These are phyloP conservation scores for Lasioglossum morio DNA, from an alignment of 2,888 invertebrate species.

Conservation along the genomic window DNA sequence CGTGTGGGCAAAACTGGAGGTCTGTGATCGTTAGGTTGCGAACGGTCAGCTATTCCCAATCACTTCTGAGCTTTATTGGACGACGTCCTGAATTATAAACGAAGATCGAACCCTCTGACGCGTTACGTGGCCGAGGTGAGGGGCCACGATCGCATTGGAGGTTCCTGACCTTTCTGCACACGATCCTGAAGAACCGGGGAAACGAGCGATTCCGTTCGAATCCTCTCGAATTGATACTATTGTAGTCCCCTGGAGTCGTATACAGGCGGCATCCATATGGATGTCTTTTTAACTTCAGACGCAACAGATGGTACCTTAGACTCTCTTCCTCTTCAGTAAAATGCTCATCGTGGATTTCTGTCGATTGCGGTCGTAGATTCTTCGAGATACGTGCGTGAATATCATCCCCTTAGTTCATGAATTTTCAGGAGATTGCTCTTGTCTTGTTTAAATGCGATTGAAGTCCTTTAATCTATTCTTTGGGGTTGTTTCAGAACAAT, in stretches of 20 bases:
- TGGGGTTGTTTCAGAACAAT: neutral
- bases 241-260: neutral
- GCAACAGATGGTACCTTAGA: conserved; percentile 5
- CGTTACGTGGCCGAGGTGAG: conserved; percentile 51
- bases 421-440: neutral
- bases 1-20: conserved; percentile 68
- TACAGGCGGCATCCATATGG: neutral
- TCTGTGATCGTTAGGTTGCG: conserved; percentile 72
- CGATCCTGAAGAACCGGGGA: conserved; percentile 45
- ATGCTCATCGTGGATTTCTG: neutral
- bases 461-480: neutral
- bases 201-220: conserved; percentile 34
- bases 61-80: conserved; percentile 81
- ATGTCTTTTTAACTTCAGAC: neutral
- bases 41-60: conserved; percentile 76
- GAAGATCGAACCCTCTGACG: conserved; percentile 71
- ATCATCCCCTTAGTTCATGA: neutral
- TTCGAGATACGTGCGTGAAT: neutral
- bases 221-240: neutral
- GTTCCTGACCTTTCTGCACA: conserved; percentile 67
- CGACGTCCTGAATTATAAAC: conserved; percentile 80
- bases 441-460: neutral
- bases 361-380: neutral
- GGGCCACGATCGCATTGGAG: conserved; percentile 19
- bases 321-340: neutral